These are phyloP conservation scores for Lasioglossum vierecki DNA, from an alignment of 2,888 invertebrate genomes.

Conservation along the genomic window DNA sequence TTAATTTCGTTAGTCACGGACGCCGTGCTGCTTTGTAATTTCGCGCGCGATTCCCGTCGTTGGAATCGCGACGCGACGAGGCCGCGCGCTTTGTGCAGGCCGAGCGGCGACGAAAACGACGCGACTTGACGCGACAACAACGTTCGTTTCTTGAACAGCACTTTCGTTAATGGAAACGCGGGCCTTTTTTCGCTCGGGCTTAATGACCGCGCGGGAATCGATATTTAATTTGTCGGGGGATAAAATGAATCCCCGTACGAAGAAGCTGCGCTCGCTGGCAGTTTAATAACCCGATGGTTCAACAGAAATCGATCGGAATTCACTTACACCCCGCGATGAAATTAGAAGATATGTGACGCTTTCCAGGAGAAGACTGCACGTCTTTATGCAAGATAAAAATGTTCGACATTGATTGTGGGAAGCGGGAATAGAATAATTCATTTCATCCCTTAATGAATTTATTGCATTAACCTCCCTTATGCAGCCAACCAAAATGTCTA, in stretches of 20 bases:
- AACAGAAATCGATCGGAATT: not conserved
- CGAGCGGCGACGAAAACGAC: constrained; percentile 4
- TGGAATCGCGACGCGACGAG: constrained; percentile 15
- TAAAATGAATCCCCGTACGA: constrained; percentile 5
- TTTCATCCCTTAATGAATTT: no score
- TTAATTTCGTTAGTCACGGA: constrained; percentile 47
- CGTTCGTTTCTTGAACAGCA: constrained; percentile 36
- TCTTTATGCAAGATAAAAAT: no score
- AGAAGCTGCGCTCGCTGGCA: not conserved
- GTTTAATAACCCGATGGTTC: not conserved
- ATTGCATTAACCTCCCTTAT: no score
- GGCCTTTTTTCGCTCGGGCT: not conserved
- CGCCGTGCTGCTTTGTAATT: constrained; percentile 47
- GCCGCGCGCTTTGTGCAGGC: not conserved
- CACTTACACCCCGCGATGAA: not conserved
- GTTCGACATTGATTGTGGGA: no score
- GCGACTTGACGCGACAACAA: constrained; percentile 6
- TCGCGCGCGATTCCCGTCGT: constrained; percentile 19
- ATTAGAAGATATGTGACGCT: not conserved
- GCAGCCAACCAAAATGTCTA: no score
- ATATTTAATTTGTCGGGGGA: constrained; percentile 31
- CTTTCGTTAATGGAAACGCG: constrained; percentile 39
- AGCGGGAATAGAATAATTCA: no score
- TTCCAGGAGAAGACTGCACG: not conserved
- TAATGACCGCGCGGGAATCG: constrained; percentile 18